phyloP scores from a whole-genome alignment of 1,140 invertebrate species.

The Bombus terrestris region DNA sequence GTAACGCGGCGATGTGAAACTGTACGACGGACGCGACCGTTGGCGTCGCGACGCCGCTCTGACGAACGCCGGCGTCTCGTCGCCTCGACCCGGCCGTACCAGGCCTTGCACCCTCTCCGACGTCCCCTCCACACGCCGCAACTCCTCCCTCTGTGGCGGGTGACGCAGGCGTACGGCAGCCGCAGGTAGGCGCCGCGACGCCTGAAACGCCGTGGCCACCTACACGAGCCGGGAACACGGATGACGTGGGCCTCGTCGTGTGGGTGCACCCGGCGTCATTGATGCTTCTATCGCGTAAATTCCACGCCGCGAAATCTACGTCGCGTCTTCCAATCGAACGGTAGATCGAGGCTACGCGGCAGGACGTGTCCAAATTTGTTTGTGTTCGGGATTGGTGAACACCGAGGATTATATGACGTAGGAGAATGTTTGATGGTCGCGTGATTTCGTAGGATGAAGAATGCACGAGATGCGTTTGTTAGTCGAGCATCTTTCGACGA shows the following conservation, averaged over 20 bases:
- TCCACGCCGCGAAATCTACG: background rate
- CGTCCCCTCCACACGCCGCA: conserved; percentile 28
- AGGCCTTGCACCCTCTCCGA: conserved; percentile 63
- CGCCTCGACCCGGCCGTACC: conserved; percentile 75
- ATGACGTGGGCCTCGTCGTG: conserved; percentile 6
- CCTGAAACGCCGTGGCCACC: background rate
- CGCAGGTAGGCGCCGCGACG: too few species aligned
- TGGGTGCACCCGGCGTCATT: conserved; percentile 22
- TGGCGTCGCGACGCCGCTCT: conserved; percentile 77
- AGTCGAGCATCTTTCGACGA: too few species aligned
- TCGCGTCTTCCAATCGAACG: too few species aligned
- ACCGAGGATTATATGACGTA: too few species aligned
- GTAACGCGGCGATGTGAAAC: background rate
- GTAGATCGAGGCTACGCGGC: too few species aligned
- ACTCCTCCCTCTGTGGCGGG: conserved; percentile 40
- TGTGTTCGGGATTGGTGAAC: too few species aligned
- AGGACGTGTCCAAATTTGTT: background rate
- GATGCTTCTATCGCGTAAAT: background rate
- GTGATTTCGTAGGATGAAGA: background rate
- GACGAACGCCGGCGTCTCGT: conserved; percentile 71
- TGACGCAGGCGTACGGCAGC: background rate
- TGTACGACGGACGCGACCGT: conserved; percentile 65
- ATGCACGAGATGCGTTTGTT: too few species aligned
- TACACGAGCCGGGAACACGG: conserved; percentile 2
- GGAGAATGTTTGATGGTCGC: background rate